Conservation (phyloP, 2,888 invertebrate species). For the Onthophagus sagittarius region DNA sequence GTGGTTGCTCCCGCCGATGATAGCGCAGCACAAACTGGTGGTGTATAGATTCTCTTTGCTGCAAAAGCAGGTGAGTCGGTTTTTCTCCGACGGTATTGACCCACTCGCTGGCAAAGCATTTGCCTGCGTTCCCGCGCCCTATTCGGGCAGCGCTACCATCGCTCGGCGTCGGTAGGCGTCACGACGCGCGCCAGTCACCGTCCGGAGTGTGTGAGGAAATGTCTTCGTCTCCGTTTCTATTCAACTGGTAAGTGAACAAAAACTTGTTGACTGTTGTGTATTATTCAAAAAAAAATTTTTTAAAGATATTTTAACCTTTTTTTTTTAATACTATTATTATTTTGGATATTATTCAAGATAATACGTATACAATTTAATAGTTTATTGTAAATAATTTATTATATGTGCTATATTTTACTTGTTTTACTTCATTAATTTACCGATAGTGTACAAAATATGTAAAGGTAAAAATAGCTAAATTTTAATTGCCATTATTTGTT, state of each 20-base stretch:
- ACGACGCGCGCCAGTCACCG: slow-evolving; percentile 47
- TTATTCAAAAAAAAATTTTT: not conserved
- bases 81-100: slow-evolving; percentile 40
- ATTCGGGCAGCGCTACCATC: slow-evolving; percentile 45
- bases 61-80: slow-evolving; percentile 37
- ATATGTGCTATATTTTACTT: too few relatives aligned
- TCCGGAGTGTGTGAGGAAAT: slow-evolving; percentile 46
- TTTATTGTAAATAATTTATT: too few relatives aligned
- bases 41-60: slow-evolving; percentile 19
- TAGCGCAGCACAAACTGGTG: slow-evolving; percentile 35
- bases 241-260: slow-evolving; percentile 44
- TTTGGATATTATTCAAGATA: too few relatives aligned
- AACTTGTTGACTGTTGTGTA: slow-evolving; percentile 24
- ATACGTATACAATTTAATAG: too few relatives aligned
- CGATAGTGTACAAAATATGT: too few relatives aligned
- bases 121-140: slow-evolving; percentile 45
- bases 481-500: too few relatives aligned
- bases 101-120: slow-evolving; percentile 38
- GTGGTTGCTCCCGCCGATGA: slow-evolving; percentile 29
- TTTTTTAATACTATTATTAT: too few relatives aligned
- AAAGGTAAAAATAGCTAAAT: too few relatives aligned
- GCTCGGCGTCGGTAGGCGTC: slow-evolving; percentile 43
- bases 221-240: slow-evolving; percentile 43
- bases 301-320: not conserved
- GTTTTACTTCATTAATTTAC: too few relatives aligned